These are phyloP conservation scores for Erythrolamprus reginae DNA, from an alignment of 2,113 vertebrate genomes.

Conservation along the genomic window DNA sequence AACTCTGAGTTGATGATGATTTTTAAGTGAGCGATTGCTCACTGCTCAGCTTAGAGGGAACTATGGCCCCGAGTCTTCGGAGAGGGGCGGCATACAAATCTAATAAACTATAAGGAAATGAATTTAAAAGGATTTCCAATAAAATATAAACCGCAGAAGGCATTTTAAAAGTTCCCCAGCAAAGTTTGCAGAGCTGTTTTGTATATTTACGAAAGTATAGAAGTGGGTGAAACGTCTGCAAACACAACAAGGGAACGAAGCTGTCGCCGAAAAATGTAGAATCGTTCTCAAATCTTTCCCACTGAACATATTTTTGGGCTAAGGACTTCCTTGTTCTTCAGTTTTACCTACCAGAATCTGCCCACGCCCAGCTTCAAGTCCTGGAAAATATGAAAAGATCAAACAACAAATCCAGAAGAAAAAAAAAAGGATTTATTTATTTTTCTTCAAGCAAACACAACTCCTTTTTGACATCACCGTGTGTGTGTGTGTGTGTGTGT, in stretches of 20 bases:
- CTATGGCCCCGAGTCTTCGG: no score
- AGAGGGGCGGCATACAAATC: no score
- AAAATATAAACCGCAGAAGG: no score
- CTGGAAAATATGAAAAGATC: neutral
- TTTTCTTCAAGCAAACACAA: neutral
- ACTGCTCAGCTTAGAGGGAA: no score
- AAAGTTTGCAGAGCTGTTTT: neutral
- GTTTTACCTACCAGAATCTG: accelerated
- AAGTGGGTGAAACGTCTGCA: no score
- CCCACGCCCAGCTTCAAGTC: neutral
- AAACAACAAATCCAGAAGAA: neutral
- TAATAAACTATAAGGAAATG: no score
- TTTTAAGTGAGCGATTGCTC: no score
- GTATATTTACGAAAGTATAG: no score
- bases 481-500: no score
- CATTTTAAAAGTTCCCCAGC: neutral
- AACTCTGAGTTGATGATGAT: no score
- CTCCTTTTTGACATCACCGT: neutral
- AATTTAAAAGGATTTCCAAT: no score
- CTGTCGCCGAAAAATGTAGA: neutral
- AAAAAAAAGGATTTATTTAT: neutral
- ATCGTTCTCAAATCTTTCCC: no score
- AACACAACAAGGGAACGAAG: neutral
- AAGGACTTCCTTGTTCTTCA: neutral
- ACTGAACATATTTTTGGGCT: neutral